These are phyloP conservation scores for Cheilinus undulatus DNA, from an alignment of 2,113 vertebrate genomes.

Conservation along the genomic window DNA sequence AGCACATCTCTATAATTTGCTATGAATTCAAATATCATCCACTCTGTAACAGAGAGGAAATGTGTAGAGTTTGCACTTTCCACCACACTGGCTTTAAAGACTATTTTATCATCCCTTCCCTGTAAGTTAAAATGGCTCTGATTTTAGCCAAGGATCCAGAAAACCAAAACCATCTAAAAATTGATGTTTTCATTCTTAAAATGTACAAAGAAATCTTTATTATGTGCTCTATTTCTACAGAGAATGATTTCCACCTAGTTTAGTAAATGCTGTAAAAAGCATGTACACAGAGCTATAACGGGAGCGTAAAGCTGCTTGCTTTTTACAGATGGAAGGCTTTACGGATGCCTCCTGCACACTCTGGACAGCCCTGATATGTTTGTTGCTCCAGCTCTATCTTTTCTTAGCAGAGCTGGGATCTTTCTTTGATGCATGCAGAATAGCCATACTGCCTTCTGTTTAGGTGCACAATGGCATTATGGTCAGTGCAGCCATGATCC, in stretches of 20 bases:
- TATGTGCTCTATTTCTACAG: slow-evolving; percentile 29
- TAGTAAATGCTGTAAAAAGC: slow-evolving; percentile 37
- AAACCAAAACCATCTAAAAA: not conserved
- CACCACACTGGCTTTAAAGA: not conserved
- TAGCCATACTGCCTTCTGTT: slow-evolving; percentile 33
- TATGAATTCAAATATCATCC: too few species aligned
- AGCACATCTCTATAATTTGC: too few species aligned
- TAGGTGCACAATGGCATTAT: slow-evolving; percentile 51
- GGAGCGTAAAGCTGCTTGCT: slow-evolving; percentile 70
- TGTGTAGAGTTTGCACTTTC: too few species aligned
- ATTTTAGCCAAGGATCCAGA: not conserved
- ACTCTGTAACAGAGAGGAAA: too few species aligned
- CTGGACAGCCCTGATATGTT: slow-evolving; percentile 78
- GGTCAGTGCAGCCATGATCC: slow-evolving; percentile 62
- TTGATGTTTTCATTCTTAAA: not conserved
- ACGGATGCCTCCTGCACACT: slow-evolving; percentile 38
- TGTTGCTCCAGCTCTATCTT: slow-evolving; percentile 67
- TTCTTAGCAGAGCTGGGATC: slow-evolving; percentile 57
- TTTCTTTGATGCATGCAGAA: slow-evolving; percentile 51
- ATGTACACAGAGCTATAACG: slow-evolving; percentile 64
- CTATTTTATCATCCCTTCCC: not conserved
- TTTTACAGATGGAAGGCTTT: slow-evolving; percentile 57
- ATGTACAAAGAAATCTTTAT: not conserved
- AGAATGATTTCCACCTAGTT: slow-evolving; percentile 29
- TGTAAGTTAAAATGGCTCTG: not conserved